These are phyloP conservation scores for Triplophysa dalaica DNA, from an alignment of 2,113 vertebrate genomes.

Conservation along the genomic window DNA sequence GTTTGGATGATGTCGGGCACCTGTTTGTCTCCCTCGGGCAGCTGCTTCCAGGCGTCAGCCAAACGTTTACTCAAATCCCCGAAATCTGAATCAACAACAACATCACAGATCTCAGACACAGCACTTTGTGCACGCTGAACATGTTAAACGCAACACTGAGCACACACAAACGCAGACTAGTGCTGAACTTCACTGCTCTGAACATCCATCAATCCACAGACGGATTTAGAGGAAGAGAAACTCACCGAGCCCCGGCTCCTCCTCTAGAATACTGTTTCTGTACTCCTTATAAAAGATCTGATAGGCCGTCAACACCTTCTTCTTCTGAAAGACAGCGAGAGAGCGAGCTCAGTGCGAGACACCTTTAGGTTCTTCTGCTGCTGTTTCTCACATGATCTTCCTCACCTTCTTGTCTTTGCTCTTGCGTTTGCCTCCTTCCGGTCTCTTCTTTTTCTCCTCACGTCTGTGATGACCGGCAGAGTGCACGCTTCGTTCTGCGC, in stretches of 20 bases:
- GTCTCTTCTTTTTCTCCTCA: constrained; percentile 78
- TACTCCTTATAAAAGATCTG: constrained; percentile 99
- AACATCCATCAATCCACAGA: too few species aligned
- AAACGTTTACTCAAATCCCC: constrained; percentile 95
- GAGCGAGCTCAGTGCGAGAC: too few species aligned
- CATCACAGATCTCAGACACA: too few species aligned
- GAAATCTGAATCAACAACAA: constrained; percentile 79
- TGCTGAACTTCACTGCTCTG: too few species aligned
- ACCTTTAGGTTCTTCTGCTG: too few species aligned
- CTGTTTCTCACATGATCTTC: constrained; percentile 38
- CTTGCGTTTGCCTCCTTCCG: constrained; percentile 87
- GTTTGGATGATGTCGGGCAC: constrained; percentile 66
- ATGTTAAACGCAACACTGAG: too few species aligned
- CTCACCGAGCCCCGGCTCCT: constrained; percentile 94
- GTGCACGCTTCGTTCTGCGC: constrained; percentile 68
- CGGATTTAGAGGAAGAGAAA: not conserved
- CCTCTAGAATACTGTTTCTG: constrained; percentile 90
- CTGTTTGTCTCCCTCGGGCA: constrained; percentile 96
- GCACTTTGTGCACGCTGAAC: too few species aligned
- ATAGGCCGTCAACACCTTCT: constrained; percentile 96
- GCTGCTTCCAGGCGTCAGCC: constrained; percentile 95
- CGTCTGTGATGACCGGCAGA: constrained; percentile 63
- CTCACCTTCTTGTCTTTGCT: constrained; percentile 79
- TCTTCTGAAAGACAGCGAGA: constrained; percentile 78
- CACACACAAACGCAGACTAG: too few species aligned